Evolutionary conservation across 2,797 vertebrate genomes (phyloP), one percentile per base, ranked within the genome.

Genomic region (Notolepis coatsorum): DNA sequence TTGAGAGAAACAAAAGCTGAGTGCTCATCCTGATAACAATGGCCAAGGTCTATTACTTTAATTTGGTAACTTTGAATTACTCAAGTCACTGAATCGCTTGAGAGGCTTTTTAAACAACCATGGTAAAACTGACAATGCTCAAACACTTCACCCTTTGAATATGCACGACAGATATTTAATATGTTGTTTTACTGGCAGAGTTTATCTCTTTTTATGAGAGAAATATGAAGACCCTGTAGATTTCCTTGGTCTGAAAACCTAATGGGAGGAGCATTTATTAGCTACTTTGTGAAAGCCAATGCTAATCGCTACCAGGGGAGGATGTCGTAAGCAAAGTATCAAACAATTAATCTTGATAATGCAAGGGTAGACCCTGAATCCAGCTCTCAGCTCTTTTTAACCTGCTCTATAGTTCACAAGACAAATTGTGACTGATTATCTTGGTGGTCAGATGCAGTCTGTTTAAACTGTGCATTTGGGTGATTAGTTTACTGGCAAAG

Each of bases 21-120:
- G 59, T 64, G 60, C 67, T 52, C 8, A n/a, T 56, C 30, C 61
- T 28, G 33, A 12, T 28, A 35, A 12, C 43, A 35, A 8, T 1
- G 17, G 41, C 27, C 27, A 18, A 21, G 18, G 47, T 37, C 15
- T n/a, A 37, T n/a, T 61, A 24, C 61, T 70, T 77, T 69, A 7
- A 74, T 68, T 75, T 61, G 54, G 53, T 50, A 77, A 74, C 38
- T 59, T 60, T 73, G 79, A 64, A 21, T 4, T 72, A 61, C 63
- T 73, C 27, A 61, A n/a, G 56, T 65, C 64, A 53, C 49, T 54
- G 70, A 72, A 61, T 52, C 45, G 27, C 51, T 73, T 65, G 3
- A 52, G 30, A 70, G 49, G 61, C 70, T 80, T 56, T 13, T 73
- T 39, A 77, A 58, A 67, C 47, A 17, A 18, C n/a, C 15, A 17